Percentiles rank a stretch among this genome's conserved stretches.
phyloP scores from a whole-genome alignment of 37 sponge, comb jelly and placozoan genomes.

The Mnemiopsis leidyi region DNA sequence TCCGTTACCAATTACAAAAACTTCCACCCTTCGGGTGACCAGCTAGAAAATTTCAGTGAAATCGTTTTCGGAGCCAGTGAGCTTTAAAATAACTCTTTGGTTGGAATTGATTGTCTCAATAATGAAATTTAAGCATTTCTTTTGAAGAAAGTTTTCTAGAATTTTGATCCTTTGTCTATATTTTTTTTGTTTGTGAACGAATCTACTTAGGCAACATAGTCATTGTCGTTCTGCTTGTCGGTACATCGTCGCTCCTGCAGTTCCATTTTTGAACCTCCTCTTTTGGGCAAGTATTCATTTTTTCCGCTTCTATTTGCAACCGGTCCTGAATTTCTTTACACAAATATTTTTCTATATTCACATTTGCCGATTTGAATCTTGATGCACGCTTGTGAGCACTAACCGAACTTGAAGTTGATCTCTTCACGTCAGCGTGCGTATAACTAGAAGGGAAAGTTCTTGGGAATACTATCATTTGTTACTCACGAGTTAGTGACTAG shows the following conservation, averaged over 20 bases:
- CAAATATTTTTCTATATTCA: no score
- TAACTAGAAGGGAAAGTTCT: no score
- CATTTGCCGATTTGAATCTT: no score
- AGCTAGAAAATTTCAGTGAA: background rate
- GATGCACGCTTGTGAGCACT: no score
- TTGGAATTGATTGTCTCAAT: background rate
- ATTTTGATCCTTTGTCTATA: background rate
- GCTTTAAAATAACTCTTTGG: conserved; percentile 24
- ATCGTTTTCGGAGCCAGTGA: background rate
- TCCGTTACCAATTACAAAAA: background rate
- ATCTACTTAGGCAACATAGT: background rate
- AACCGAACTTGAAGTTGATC: no score
- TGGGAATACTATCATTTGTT: no score
- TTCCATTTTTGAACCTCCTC: background rate
- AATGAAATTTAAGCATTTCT: background rate
- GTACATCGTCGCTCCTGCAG: background rate
- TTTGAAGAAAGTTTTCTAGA: background rate
- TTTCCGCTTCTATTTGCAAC: no score
- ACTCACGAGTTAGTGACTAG: no score
- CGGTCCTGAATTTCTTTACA: no score
- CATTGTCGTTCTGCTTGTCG: background rate
- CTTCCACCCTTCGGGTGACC: background rate
- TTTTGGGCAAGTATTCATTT: background rate
- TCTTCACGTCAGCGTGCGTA: no score
- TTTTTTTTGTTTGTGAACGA: background rate